These are phyloP conservation scores for Melieria omissa DNA, from an alignment of 2,888 invertebrate genomes.

Conservation along the genomic window DNA sequence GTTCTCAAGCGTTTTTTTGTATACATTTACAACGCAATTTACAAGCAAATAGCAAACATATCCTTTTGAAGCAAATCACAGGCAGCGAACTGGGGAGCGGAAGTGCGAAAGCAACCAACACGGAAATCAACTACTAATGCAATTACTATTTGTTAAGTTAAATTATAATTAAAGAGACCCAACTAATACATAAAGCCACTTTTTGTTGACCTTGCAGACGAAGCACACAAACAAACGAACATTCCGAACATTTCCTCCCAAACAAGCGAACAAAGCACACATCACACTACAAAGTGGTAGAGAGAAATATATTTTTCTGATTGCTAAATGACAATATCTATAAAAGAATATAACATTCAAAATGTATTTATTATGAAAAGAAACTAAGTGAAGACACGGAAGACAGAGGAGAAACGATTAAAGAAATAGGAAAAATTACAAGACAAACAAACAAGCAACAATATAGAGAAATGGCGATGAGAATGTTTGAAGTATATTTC, in stretches of 20 bases:
- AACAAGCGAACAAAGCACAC: too few species aligned
- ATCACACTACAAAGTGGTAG: too few species aligned
- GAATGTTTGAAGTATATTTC: constrained; percentile 37
- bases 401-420: neutral
- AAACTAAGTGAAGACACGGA: neutral
- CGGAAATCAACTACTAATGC: constrained; percentile 27
- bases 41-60: constrained; percentile 45
- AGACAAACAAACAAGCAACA: constrained; percentile 24
- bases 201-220: neutral
- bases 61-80: constrained; percentile 40
- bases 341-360: constrained; percentile 43
- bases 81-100: neutral
- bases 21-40: constrained; percentile 36
- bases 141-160: constrained; percentile 42
- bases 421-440: constrained; percentile 3
- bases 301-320: constrained; percentile 54
- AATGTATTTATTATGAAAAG: constrained; percentile 5
- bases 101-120: constrained; percentile 36
- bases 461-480: constrained; percentile 41
- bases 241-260: neutral
- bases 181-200: constrained; percentile 4
- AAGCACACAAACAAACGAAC: neutral
- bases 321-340: constrained; percentile 59
- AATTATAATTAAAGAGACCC: constrained; percentile 24
- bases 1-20: constrained; percentile 6